Percentiles rank a stretch among this genome's conserved stretches.
Evolutionary conservation across 92 coral and sea anemone genomes (phyloP).

Genomic region (Parazoanthus atlanticus): DNA sequence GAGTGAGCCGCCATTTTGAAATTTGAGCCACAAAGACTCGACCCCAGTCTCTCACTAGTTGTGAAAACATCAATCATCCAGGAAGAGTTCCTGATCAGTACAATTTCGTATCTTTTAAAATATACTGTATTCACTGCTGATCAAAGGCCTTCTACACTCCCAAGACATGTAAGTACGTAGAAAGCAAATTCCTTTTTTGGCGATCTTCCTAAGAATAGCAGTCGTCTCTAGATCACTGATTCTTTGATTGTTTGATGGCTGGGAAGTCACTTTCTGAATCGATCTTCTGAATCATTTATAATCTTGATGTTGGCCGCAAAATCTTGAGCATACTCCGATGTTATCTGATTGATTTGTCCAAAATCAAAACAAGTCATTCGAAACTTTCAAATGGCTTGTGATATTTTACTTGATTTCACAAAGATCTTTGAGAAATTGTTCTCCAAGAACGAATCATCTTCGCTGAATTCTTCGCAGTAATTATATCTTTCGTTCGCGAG

Average conservation of each 20-base stretch:
- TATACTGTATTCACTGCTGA: background rate
- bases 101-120: no score
- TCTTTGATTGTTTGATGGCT: background rate
- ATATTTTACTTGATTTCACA: background rate
- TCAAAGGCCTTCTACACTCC: background rate
- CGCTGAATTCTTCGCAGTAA: no score
- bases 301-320: conserved; percentile 34
- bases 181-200: background rate
- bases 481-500: background rate
- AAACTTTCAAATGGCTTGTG: background rate
- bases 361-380: background rate
- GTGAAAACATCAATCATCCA: background rate
- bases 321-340: conserved; percentile 6
- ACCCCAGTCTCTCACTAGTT: conserved; percentile 24
- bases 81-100: no score
- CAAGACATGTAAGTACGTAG: conserved; percentile 14
- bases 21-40: conserved; percentile 11
- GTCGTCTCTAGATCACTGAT: background rate
- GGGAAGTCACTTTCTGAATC: background rate
- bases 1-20: conserved; percentile 66
- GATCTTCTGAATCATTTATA: conserved; percentile 28
- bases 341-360: background rate
- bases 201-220: background rate
- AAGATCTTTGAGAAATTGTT: background rate
- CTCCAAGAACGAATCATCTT: no score